Conservation (phyloP, 2,797 vertebrate species). For the Anableps anableps region DNA sequence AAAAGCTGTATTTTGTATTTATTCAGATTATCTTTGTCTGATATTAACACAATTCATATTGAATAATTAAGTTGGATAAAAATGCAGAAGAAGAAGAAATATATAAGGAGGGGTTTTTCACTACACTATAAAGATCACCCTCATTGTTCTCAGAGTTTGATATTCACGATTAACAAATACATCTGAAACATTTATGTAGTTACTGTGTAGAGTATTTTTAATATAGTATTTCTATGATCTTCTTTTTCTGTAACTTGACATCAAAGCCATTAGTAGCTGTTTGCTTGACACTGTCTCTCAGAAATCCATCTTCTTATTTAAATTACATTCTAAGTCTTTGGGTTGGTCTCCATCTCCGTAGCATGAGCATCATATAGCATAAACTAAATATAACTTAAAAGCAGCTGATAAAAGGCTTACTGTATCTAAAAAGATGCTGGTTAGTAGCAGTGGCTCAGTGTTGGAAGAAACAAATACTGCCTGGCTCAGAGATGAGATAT, state of each 20-base stretch:
- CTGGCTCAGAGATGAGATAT: slow-evolving; percentile 41
- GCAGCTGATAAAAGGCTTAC: slow-evolving; percentile 10
- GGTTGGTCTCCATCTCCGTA: not conserved
- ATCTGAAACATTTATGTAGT: not conserved
- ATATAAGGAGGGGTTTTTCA: too few relatives aligned
- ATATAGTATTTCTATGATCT: not conserved
- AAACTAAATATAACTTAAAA: slow-evolving; percentile 15
- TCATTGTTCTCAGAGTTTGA: not conserved
- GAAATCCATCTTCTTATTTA: slow-evolving; percentile 7
- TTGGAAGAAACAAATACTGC: slow-evolving; percentile 32
- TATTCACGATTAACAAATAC: not conserved
- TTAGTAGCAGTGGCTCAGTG: slow-evolving; percentile 13
- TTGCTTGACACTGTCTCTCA: not conserved
- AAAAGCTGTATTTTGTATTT: not conserved
- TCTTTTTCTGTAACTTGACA: not conserved
- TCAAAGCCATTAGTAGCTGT: not conserved
- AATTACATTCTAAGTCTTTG: not conserved
- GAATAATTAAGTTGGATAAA: not conserved
- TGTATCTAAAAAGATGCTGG: slow-evolving; percentile 8
- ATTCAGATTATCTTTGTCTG: not conserved
- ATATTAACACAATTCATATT: not conserved
- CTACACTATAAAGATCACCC: too few relatives aligned
- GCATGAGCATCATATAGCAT: not conserved
- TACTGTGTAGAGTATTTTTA: not conserved
- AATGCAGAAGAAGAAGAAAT: not conserved